A percentile compares a stretch with the other conserved stretches of the same genome.
Conservation (phyloP, 2,113 vertebrate species). For the Rhea americana region DNA sequence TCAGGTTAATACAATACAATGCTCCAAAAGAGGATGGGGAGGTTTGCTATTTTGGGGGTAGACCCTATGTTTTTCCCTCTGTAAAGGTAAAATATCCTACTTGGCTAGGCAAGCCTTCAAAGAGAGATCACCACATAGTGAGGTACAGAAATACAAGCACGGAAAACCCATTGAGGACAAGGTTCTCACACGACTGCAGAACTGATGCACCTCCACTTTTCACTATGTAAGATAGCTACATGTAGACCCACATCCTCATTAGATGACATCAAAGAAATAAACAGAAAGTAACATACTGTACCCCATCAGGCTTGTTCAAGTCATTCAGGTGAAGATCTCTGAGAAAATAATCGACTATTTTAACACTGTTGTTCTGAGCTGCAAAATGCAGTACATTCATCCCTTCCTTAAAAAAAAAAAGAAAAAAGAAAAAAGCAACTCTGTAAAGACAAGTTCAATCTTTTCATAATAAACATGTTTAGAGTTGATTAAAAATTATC, state of each 20-base stretch:
- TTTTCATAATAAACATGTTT: not conserved
- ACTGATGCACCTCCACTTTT: not conserved
- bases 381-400: conserved; percentile 89
- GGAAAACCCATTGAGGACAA: not conserved
- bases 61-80: not conserved
- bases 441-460: not conserved
- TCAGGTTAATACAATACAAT: not conserved
- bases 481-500: not conserved
- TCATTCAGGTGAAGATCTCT: conserved; percentile 87
- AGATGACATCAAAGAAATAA: not conserved
- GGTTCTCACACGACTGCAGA: not conserved
- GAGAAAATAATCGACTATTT: conserved; percentile 85
- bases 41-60: not conserved
- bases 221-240: not conserved
- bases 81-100: not conserved
- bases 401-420: conserved; percentile 78
- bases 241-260: rapidly evolving
- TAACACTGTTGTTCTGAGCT: conserved; percentile 85
- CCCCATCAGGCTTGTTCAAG: conserved; percentile 84
- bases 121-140: not conserved
- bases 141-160: not conserved
- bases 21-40: not conserved
- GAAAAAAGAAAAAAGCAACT: not conserved
- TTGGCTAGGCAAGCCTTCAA: not conserved
- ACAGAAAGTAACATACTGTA: conserved; percentile 15